Base-by-base conservation (phyloP, 2,888 invertebrate species). In the Folsomia manolachei region DNA sequence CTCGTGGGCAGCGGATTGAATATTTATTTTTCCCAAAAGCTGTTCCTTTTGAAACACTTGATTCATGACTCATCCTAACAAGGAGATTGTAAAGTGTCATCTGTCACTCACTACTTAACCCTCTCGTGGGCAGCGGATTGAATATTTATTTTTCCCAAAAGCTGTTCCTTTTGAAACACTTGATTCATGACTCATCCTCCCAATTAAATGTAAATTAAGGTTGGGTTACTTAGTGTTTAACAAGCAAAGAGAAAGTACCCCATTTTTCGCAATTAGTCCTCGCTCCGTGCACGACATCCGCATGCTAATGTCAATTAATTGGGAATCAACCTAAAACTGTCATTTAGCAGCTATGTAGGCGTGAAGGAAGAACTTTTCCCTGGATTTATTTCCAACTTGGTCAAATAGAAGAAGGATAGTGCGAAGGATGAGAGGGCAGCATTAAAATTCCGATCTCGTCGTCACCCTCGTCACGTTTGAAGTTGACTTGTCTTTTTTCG, bases 121-220 rank as follows among this genome's bases (percentile, higher is more conserved):
- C 19, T 21, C 56, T 56, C n/a, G 56, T 56, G 18, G n/a, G 19
- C n/a, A n/a, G n/a, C n/a, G n/a, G n/a, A n/a, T n/a, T n/a, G n/a
- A n/a, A n/a, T n/a, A n/a, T n/a, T n/a, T n/a, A n/a, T n/a, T n/a
- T n/a, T n/a, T n/a, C n/a, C n/a, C n/a, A n/a, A n/a, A n/a, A n/a
- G n/a, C 39, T 39, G 4, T 39, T 39, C 39, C 4, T 9, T 39
- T 39, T 39, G 39, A 39, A 21, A 56, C 56, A 56, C 19, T 56
- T 56, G 56, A 56, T 19, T 56, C 56, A n/a, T 56, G 56, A 56
- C 56, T 56, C 56, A 56, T 56, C 56, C 4, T 39, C 39, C 39
- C 14, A n/a, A 4, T 39, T 39, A 39, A 9, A 39, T 39, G 4
- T 14, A 39, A 4, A 9, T n/a, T 39, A 39, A 39, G 14, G 39